Evolutionary conservation across 2,888 invertebrate species (phyloP).

Genomic region (Ethmia dodecea): DNA sequence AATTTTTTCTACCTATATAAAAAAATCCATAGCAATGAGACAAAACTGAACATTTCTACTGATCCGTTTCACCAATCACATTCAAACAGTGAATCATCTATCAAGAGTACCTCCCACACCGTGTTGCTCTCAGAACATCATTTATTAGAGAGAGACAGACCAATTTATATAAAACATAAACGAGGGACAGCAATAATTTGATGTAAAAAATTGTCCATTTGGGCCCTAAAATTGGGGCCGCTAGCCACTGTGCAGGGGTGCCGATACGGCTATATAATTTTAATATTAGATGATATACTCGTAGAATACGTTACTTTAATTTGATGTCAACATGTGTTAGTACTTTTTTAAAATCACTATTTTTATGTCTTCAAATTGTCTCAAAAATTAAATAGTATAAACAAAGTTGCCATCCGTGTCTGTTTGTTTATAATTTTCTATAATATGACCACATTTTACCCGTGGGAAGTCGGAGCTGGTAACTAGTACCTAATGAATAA

Average conservation of each 20-base stretch:
- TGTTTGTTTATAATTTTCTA: no score
- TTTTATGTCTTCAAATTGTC: background rate
- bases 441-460: no score
- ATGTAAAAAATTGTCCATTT: constrained; percentile 67
- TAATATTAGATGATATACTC: constrained; percentile 60
- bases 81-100: constrained; percentile 38
- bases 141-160: constrained; percentile 68
- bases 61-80: constrained; percentile 45
- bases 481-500: no score
- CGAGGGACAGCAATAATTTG: constrained; percentile 68
- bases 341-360: no score
- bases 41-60: background rate
- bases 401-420: no score
- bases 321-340: constrained; percentile 1
- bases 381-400: no score
- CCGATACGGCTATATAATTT: constrained; percentile 52
- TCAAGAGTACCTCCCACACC: constrained; percentile 59
- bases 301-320: constrained; percentile 42
- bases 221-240: constrained; percentile 35
- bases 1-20: no score
- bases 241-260: constrained; percentile 23
- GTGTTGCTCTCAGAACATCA: constrained; percentile 50
- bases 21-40: no score
- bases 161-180: constrained; percentile 64
- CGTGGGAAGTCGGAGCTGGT: no score